Base-by-base conservation (phyloP, 2,888 invertebrate genomes). In the Xylophagus ater region DNA sequence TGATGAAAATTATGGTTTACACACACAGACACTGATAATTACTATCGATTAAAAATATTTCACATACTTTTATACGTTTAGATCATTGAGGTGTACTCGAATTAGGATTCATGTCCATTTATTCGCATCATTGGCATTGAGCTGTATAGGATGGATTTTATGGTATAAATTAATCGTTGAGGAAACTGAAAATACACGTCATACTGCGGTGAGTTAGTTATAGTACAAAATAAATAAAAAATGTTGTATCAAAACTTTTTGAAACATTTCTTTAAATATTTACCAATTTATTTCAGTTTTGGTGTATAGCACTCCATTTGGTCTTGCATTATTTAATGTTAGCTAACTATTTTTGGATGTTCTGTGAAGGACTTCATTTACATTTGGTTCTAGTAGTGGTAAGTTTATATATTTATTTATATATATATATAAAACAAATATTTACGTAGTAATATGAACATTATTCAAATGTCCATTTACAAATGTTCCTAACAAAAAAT, bases 331-430 rank as follows among this genome's bases (percentile, higher is more conserved):
- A 84, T 56, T 76, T 81, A 49, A 78, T 83, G 70, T 65, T 82
- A 32, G 75, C 80, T 31, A 82, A 81, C 58, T 85, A 85, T 60
- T 73, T 81, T 57, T 87, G 86, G 86, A 85, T 85, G 84, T 84
- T 86, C 57, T 80, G 80, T 54, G 84, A 84, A 56, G 81, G 81
- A 1, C 64, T 84, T 2, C 80, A 84, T 54, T 65, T 87, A 7
- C 82, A 84, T 58, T 70, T 84, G 13, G 73, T 83, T 1, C 66
- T 87, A 1, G 82, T 83, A 8, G 74, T 82, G 51, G 81, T 72
- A 58, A 65, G 67, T 62, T 42, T 20, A 17, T 6, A 14, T 26
- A 28, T n/a, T n/a, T n/a, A n/a, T n/a, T n/a, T n/a, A n/a, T n/a
- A n/a, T n/a, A n/a, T n/a, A n/a, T n/a, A n/a, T n/a, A n/a, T n/a